These are phyloP conservation scores for Geothlypis trichas DNA, from an alignment of 2,113 vertebrate species.

Conservation along the genomic window DNA sequence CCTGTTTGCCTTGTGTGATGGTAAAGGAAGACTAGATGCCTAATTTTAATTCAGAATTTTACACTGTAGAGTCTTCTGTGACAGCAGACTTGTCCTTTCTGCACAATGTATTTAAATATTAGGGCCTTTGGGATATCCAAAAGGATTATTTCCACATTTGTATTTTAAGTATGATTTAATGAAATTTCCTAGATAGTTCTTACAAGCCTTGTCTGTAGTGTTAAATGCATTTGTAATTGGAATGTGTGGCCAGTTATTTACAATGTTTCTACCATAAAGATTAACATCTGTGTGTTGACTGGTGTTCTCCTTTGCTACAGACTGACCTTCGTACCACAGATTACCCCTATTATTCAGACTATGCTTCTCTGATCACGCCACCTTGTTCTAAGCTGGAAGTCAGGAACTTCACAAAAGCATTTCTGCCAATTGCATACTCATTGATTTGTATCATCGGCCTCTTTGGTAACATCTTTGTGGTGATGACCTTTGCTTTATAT, in stretches of 20 bases:
- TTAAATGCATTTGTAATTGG: not conserved
- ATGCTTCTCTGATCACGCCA: not conserved
- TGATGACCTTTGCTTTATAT: constrained; percentile 85
- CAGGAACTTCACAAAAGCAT: constrained; percentile 56
- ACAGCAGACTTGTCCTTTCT: not conserved
- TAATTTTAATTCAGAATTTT: not conserved
- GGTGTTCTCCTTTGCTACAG: constrained; percentile 9
- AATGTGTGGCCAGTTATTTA: not conserved
- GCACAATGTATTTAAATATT: not conserved
- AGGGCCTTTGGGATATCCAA: not conserved
- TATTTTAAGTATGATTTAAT: not conserved
- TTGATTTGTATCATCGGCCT: constrained; percentile 84
- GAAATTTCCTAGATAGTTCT: not conserved
- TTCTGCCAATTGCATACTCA: constrained; percentile 75
- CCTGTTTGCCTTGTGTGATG: not conserved
- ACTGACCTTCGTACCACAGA: not conserved
- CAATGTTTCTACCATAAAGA: not conserved
- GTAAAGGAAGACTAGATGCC: not conserved
- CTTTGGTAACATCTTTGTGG: constrained; percentile 86
- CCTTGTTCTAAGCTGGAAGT: constrained; percentile 60
- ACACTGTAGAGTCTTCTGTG: not conserved
- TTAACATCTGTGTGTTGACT: not conserved
- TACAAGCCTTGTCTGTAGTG: not conserved
- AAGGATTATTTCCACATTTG: not conserved
- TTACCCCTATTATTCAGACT: not conserved